Percentiles rank a stretch among this genome's conserved stretches.
Conservation (phyloP, 2,113 vertebrate species). For the Machaerirhynchus nigripectus region DNA sequence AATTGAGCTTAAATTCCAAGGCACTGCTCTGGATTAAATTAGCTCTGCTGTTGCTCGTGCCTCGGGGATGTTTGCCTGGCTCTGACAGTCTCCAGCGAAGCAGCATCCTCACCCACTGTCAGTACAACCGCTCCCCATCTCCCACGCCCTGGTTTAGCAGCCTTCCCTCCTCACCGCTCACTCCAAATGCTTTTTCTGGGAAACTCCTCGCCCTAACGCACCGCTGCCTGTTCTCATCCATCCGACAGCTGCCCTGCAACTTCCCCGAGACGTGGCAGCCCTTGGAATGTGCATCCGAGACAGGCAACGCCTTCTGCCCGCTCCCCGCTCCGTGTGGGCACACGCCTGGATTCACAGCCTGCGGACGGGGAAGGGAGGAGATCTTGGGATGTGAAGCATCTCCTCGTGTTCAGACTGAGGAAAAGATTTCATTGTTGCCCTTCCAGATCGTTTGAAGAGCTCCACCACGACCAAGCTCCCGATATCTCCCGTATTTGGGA, state of each 20-base stretch:
- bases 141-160: neutral
- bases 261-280: neutral
- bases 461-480: neutral
- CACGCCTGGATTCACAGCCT: neutral
- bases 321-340: accelerated
- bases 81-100: neutral
- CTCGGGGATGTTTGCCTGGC: neutral
- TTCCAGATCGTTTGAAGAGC: neutral
- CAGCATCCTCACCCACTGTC: neutral
- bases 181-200: neutral
- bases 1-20: neutral
- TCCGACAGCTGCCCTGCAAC: neutral
- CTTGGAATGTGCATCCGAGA: neutral
- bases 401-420: neutral
- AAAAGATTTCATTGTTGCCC: neutral
- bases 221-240: accelerated
- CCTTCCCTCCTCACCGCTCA: neutral
- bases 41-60: neutral
- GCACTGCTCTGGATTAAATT: neutral
- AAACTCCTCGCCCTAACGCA: neutral
- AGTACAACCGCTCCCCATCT: accelerated
- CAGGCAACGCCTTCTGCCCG: neutral
- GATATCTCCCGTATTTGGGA: accelerated
- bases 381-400: neutral
- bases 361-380: neutral